Evolutionary conservation across 1,140 invertebrate species (phyloP), one percentile per base, ranked within the genome.

Genomic region (Meloidogyne exigua): DNA sequence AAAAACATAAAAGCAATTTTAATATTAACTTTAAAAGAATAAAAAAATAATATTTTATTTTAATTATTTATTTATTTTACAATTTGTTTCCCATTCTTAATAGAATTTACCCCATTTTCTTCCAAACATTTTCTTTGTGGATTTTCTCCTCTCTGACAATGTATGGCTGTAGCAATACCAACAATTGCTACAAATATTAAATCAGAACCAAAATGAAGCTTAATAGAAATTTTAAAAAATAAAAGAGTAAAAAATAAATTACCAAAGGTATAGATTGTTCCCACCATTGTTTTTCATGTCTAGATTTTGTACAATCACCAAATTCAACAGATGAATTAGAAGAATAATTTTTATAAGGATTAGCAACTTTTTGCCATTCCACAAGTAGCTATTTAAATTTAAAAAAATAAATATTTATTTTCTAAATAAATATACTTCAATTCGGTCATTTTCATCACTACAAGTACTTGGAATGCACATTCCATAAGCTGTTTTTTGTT

Each of bases 391-490:
- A 57, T 72, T 85, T 57, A n/a, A 49, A 49, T 72, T 32, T 13
- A 44, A 32, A 12, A n/a, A 74, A 11, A 68, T 4, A 72, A 76
- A 2, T 3, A 32, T 32, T 32, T 32, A 32, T n/a, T 21, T 74
- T 18, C 18, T 15, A 32, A 28, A 39, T 68, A 25, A 26, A 66
- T 63, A 76, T 66, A 84, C 82, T 75, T 68, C 69, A 21, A 77
- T 49, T 62, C 81, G 67, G 67, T 87, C 86, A 72, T 83, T 77
- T 23, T 81, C 84, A 32, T 65, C 71, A 28, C 71, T 73, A 70
- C 85, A 87, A 39, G 85, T 81, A 39, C 72, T 77, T 44, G 85
- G 85, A 70, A 87, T 86, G 68, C 85, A 87, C 15, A 87, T 78
- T 18, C 79, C 82, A 66, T 88, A 87, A 15, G 81, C 83, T 23